Base-by-base conservation (phyloP, 1,140 invertebrate genomes). In the Tenebrio molitor region DNA sequence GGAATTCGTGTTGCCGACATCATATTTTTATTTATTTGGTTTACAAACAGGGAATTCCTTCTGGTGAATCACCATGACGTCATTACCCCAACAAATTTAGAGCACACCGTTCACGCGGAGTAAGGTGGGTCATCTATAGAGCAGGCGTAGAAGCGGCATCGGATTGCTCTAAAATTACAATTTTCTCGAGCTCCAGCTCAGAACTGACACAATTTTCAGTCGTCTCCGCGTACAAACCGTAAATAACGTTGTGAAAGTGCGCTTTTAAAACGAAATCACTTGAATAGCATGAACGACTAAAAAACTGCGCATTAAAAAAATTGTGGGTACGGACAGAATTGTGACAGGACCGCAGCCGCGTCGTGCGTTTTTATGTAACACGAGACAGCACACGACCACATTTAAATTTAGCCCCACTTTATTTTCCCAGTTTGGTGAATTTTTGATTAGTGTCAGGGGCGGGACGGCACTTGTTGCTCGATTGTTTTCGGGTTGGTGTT, bases 391-490 rank as follows among this genome's bases (percentile, higher is more conserved):
- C 1, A 3, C 25, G 1, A n/a, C 21, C 7, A 29, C 8, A n/a
- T 21, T 53, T 14, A 25, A 58, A 58, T 33, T 33, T 14, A 58
- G 1, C 4, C 3, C 21, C 10, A 8, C 21, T 2, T 53, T 12
- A n/a, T 21, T 29, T 14, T 34, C 50, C 23, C 4, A 12, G 14
- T 58, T 58, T 29, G 50, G 50, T 33, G 12, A 58, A 58, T 29
- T 25, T 53, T 53, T 53, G 46, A 53, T 58, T 25, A 58, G 50
- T 58, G 50, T 15, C 50, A 58, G 50, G 50, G 50, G 50, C 50
- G 50, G 50, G 50, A 58, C 50, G 50, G 50, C 50, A 58, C 50
- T 58, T 58, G 50, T 58, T 58, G 50, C 50, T 58, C 50, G 50
- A 58, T 58, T 58, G 50, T 58, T 58, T 58, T 58, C 23, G 36